Percentiles rank a stretch among this genome's conserved stretches.
These are phyloP conservation scores for Atta colombica DNA, from an alignment of 1,140 invertebrate genomes.

Conservation along the genomic window DNA sequence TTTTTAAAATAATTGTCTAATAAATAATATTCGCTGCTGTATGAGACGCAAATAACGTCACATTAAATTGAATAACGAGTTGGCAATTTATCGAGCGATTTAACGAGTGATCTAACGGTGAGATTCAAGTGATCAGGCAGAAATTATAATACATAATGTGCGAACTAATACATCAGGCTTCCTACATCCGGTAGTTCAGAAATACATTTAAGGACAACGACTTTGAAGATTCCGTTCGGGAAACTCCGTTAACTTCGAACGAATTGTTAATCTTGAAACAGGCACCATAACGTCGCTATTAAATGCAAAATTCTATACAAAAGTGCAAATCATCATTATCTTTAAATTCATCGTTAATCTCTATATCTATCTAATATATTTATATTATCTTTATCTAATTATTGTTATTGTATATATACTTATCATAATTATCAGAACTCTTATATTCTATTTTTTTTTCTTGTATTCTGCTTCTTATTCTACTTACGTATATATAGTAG, in stretches of 20 bases:
- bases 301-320: background rate
- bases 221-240: conserved; percentile 18
- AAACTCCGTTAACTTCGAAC: conserved; percentile 45
- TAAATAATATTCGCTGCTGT: background rate
- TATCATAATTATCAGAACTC: no score
- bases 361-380: background rate
- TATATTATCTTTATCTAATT: no score
- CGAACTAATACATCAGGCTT: conserved; percentile 2
- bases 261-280: conserved; percentile 51
- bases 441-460: no score
- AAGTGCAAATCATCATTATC: conserved; percentile 6
- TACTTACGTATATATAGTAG: no score
- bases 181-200: conserved; percentile 31
- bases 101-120: conserved; percentile 51
- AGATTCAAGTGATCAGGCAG: conserved; percentile 51
- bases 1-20: conserved; percentile 14
- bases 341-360: conserved; percentile 21
- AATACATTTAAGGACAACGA: conserved; percentile 55
- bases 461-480: no score
- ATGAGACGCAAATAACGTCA: background rate
- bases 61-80: conserved; percentile 52
- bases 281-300: conserved; percentile 41
- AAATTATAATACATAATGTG: conserved; percentile 38
- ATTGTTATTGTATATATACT: no score
- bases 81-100: conserved; percentile 32